Conservation (phyloP, 2,797 vertebrate species). For the Gymnodraco acuticeps region DNA sequence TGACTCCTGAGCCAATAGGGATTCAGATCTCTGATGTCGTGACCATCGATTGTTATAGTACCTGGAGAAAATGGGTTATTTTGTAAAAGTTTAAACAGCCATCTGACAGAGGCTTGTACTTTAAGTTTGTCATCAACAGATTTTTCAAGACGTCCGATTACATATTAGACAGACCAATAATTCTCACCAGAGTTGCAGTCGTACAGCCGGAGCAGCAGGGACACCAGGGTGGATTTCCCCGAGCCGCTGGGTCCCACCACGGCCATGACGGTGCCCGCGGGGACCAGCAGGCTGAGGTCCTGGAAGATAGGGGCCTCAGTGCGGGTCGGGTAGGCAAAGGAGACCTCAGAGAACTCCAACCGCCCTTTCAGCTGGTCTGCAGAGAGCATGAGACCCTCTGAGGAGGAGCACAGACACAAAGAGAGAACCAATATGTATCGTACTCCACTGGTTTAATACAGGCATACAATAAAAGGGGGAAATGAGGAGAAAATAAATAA, state of each 20-base stretch:
- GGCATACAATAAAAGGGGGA: too few relatives aligned
- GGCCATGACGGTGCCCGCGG: slow-evolving; percentile 92
- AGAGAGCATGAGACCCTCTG: slow-evolving; percentile 88
- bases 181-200: slow-evolving; percentile 81
- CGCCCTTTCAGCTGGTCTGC: slow-evolving; percentile 88
- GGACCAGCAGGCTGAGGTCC: slow-evolving; percentile 90
- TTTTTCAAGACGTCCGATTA: too few relatives aligned
- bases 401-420: slow-evolving; percentile 22
- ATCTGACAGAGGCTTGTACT: not conserved
- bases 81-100: not conserved
- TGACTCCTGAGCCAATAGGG: slow-evolving; percentile 92
- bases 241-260: slow-evolving; percentile 95
- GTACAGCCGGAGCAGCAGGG: slow-evolving; percentile 93
- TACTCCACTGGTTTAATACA: not conserved
- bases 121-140: too few relatives aligned
- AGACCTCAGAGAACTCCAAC: slow-evolving; percentile 89
- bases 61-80: slow-evolving; percentile 77
- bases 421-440: not conserved
- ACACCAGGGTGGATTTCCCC: slow-evolving; percentile 95
- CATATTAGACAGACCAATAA: not conserved
- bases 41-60: slow-evolving; percentile 89
- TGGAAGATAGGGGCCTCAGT: slow-evolving; percentile 90
- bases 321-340: slow-evolving; percentile 93
- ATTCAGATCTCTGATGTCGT: slow-evolving; percentile 91
- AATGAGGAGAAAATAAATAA: not conserved